Percentiles rank a stretch among this genome's conserved stretches.
phyloP scores from a whole-genome alignment of 2,113 vertebrate genomes.

The Nematolebias whitei region DNA sequence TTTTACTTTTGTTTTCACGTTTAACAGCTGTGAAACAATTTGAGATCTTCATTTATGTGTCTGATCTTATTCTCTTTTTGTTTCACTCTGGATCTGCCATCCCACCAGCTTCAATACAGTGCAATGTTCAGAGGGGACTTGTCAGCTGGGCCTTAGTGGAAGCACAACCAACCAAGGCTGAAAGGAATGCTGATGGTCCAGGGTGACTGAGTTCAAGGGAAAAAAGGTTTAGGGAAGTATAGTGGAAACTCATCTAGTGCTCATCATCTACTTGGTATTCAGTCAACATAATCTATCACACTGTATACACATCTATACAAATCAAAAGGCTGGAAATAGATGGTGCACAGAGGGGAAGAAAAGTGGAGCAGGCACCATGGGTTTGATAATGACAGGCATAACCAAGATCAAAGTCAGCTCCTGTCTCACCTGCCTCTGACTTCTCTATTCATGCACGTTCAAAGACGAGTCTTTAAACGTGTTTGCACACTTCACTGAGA shows the following conservation, averaged over 20 bases:
- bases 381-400: conserved; percentile 48
- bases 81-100: no score
- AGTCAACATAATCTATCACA: conserved; percentile 3
- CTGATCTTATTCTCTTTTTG: no score
- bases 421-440: conserved; percentile 34
- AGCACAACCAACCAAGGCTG: no score
- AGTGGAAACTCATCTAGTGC: not conserved
- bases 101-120: no score
- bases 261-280: conserved; percentile 40
- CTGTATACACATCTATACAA: conserved; percentile 20
- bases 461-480: conserved; percentile 45
- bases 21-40: no score
- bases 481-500: conserved; percentile 21
- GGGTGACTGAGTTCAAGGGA: no score
- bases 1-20: no score
- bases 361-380: conserved; percentile 68
- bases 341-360: conserved; percentile 39
- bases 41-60: no score
- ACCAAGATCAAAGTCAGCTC: conserved; percentile 46
- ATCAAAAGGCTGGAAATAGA: conserved; percentile 60
- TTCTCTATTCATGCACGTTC: conserved; percentile 30
- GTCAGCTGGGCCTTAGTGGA: no score
- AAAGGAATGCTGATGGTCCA: no score
- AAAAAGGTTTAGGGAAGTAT: no score
- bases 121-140: no score